These are phyloP conservation scores for Brachionus rotundiformis DNA, from an alignment of 1,140 invertebrate species.

Conservation along the genomic window DNA sequence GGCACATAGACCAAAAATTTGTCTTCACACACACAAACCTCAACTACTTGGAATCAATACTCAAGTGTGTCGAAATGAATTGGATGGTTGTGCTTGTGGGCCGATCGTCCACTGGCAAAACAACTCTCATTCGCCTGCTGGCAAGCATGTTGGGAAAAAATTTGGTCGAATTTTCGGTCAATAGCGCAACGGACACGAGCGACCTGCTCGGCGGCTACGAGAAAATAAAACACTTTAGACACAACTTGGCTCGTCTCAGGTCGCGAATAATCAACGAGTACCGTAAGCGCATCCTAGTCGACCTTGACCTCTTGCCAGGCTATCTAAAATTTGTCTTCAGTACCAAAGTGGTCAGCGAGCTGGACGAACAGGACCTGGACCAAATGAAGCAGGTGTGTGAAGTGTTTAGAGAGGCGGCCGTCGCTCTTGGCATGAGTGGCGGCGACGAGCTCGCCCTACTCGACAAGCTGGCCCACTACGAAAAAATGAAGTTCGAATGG, in stretches of 20 bases:
- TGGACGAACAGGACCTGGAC: background rate
- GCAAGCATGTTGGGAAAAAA: slow-evolving; percentile 64
- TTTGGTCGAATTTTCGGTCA: slow-evolving; percentile 40
- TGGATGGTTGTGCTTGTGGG: slow-evolving; percentile 90
- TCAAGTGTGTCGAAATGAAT: slow-evolving; percentile 81
- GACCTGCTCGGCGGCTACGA: slow-evolving; percentile 93
- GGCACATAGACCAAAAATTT: background rate
- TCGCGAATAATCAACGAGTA: background rate
- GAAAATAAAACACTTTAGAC: slow-evolving; percentile 71
- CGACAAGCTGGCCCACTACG: background rate
- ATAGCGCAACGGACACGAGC: slow-evolving; percentile 81
- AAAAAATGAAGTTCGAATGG: slow-evolving; percentile 79
- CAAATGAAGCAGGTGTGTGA: background rate
- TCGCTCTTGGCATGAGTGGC: background rate
- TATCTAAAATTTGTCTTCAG: slow-evolving; percentile 8
- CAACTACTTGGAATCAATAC: slow-evolving; percentile 72
- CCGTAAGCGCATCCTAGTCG: background rate
- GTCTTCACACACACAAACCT: slow-evolving; percentile 56
- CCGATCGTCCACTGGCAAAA: slow-evolving; percentile 77
- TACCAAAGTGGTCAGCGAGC: background rate
- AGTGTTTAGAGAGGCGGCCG: background rate
- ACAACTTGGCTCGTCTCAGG: background rate
- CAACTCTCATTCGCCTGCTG: slow-evolving; percentile 74
- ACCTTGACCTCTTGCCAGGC: background rate
- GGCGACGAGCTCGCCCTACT: background rate